Base-by-base conservation (phyloP, 2,888 invertebrate species). In the Dioctria linearis region DNA sequence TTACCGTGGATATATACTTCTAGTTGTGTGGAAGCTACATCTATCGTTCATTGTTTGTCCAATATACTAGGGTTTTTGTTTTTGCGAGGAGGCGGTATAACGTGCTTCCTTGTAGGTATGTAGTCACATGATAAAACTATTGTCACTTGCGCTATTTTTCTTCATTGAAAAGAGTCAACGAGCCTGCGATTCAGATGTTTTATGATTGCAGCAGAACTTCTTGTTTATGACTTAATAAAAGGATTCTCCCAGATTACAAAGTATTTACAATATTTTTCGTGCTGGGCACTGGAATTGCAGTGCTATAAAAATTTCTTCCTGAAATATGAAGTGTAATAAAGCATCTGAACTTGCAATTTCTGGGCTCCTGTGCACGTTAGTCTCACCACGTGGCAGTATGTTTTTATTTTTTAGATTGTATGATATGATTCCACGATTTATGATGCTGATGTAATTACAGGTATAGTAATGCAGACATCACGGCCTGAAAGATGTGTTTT, bases 121-220 rank as follows among this genome's bases (percentile, higher is more conserved):
- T 43, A 67, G 67, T 46, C 25, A 8, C 9, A 42, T 51, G 69
- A 73, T 73, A 73, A 73, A 73, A 49, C 73, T 73, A 69, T 69
- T 69, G 69, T 69, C 69, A 43, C 39, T 8, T 51, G 69, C 37
- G 6, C 69, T 39, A 69, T 69, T 69, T 51, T 51, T 69, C 69
- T 73, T 73, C 57, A 59, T 73, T 57, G 57, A 73, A 73, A 54
- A 57, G 73, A 57, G 73, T 59, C 54, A 57, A 40, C 73, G 37
- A 73, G 73, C 25, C 39, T 42, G 57, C 73, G 73, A 59, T 73
- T 73, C 49, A 54, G 57, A 73, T 73, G 73, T 73, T 73, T 73
- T 73, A 73, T 57, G 73, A 73, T 57, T 73, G 57, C 73, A 73
- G 57, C 25, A 57, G 57, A 42, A 42, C 5, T 25, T 25, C 25